Base-by-base conservation (phyloP, 2,113 vertebrate genomes). In the Coregonus clupeaformis region DNA sequence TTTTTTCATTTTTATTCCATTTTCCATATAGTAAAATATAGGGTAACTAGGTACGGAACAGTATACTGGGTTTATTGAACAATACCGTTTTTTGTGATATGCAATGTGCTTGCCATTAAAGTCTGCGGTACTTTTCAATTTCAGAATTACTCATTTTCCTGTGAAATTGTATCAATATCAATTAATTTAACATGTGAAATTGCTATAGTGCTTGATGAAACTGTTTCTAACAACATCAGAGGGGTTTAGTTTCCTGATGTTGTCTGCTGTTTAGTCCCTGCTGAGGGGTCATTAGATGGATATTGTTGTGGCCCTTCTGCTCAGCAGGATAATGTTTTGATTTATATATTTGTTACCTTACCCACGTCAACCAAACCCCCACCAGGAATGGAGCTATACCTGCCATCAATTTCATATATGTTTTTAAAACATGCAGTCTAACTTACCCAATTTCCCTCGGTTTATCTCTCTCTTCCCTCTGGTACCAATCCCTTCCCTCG, bases 401-500 rank as follows among this genome's bases (percentile, higher is more conserved):
- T 52, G 49, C 1, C 4, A 52, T 18, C 16, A 52, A 52, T 16
- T 4, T 16, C 3, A 36, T 42, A 2, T 5, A 1, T 11, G 1
- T 18, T 4, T 4, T 52, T 1, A 1, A 68, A 11, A 71, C 82
- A 69, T 65, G 66, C 76, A 81, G 86, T 82, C 87, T 84, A 87
- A 93, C 93, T 93, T 90, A 94, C 93, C 92, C 79, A 87, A 80
- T 75, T 79, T 82, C 79, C 80, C 79, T 78, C 14, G 32, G 78
- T 52, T 77, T 68, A 76, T 82, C 75, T 76, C 12, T 72, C 55
- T 57, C 25, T 68, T 66, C 49, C 14, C 49, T 52, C 16, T 30
- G 63, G 22, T 52, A 14, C 49, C 16, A 3, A 14, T 52, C 4
- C 16, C 30, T 22, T 24, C 69, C 69, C 29, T 77, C 78, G 76